Base-by-base conservation (phyloP, 2,113 vertebrate genomes). In the Formicarius rufipectus region DNA sequence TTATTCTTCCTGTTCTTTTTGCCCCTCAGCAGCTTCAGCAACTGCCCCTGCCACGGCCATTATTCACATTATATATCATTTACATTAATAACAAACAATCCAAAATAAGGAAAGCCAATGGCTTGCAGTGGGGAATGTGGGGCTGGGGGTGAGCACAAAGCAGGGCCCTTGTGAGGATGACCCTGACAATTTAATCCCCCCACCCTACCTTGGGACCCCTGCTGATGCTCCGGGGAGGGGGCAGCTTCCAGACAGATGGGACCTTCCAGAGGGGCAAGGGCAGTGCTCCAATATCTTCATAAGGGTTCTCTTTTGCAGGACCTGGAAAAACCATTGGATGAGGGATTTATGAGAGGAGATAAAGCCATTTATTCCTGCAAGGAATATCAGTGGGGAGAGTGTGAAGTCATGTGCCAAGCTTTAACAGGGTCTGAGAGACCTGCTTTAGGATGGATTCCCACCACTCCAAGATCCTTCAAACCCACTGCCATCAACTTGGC, bases 211-310 rank as follows among this genome's bases (percentile, higher is more conserved):
- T 98, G 78, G 98, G 98, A 79, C 97, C 67, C 71, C 52, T 97
- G 72, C 95, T 97, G 66, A 95, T 67, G 73, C 95, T 98, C 96
- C 98, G 98, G 94, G 96, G 86, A 67, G 98, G 98, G 22, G 97
- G 96, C 5, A 98, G 67, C 83, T 98, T 98, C 98, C 98, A 98
- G 28, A 98, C 95, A 20, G 98, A 98, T 30, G 98, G 97, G 14
- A 98, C 93, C 79, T 98, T 98, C 91, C 98, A 98, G 59, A 99
- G 89, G 72, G 98, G 98, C 92, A 98, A 96, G 30, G 99, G 97
- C 50, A 98, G 97, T 6, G 96, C 95, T 95, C 98, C 97, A 47
- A 99, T 98, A 86, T 99, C 99, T 96, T 99, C 99, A 84, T 99
- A 99, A 11, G 98, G 97, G 94, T 98, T 98, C 87, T 99, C 98